A percentile compares a stretch with the other conserved stretches of the same genome.
Conservation (phyloP, 2,113 vertebrate species). For the Pelobates fuscus region DNA sequence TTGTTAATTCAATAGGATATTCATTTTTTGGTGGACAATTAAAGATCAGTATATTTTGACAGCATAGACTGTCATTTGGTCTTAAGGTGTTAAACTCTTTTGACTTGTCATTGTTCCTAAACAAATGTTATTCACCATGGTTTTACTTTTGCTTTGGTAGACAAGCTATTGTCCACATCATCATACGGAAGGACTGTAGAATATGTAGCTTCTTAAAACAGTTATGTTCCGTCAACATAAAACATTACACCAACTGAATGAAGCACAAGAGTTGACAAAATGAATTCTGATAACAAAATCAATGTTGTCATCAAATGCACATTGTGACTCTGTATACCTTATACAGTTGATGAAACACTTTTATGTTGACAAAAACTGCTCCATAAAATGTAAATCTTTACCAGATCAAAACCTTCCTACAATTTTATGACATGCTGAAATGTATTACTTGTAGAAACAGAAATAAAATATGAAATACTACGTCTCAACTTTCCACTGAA, state of each 20-base stretch:
- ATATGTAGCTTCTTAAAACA: background rate
- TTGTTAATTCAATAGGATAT: too few species aligned
- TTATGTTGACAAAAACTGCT: conserved; percentile 8
- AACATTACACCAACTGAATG: conserved; percentile 12
- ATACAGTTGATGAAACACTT: conserved; percentile 25
- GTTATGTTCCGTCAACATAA: conserved; percentile 18
- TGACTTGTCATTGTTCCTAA: background rate
- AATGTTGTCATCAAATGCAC: conserved; percentile 19
- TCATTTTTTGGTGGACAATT: too few species aligned
- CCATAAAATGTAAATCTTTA: conserved; percentile 19
- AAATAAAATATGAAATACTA: background rate
- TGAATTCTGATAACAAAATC: conserved; percentile 18
- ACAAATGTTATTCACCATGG: background rate
- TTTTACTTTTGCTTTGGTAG: background rate
- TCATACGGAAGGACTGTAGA: background rate
- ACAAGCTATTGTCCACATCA: background rate
- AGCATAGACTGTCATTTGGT: too few species aligned
- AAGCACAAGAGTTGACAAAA: conserved; percentile 18
- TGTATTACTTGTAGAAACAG: background rate
- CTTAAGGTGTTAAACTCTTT: too few species aligned
- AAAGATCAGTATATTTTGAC: too few species aligned
- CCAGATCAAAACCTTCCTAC: background rate
- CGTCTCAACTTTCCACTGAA: background rate
- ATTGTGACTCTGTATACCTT: conserved; percentile 9
- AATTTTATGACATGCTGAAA: background rate